Evolutionary conservation across 2,113 vertebrate genomes (phyloP).

Genomic region (Argyrosomus japonicus): DNA sequence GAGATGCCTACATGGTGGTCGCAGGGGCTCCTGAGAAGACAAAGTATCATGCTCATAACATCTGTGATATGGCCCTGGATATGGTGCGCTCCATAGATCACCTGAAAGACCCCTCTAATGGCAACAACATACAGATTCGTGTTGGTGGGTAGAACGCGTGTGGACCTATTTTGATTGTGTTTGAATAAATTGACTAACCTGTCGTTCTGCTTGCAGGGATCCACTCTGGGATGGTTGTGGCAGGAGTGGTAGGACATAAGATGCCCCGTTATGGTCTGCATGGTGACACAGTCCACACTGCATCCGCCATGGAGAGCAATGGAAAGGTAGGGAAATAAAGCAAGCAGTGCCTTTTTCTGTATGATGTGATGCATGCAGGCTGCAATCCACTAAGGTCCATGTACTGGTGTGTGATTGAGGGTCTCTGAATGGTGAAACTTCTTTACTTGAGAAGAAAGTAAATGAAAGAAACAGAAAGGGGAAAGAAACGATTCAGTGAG

Average conservation of each 20-base stretch:
- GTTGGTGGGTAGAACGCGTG: slow-evolving; percentile 72
- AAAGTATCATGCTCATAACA: slow-evolving; percentile 85
- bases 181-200: not conserved
- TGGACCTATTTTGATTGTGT: not conserved
- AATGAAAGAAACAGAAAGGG: too few species aligned
- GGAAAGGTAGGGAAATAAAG: slow-evolving; percentile 73
- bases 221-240: slow-evolving; percentile 85
- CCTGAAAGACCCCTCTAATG: slow-evolving; percentile 84
- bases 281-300: slow-evolving; percentile 84
- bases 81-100: slow-evolving; percentile 85
- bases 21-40: slow-evolving; percentile 84
- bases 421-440: too few species aligned
- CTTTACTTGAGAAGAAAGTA: too few species aligned
- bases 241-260: slow-evolving; percentile 84
- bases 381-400: too few species aligned
- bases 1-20: slow-evolving; percentile 84
- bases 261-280: slow-evolving; percentile 86
- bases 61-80: slow-evolving; percentile 86
- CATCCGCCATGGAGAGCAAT: slow-evolving; percentile 86
- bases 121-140: slow-evolving; percentile 85
- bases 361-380: too few species aligned
- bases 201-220: slow-evolving; percentile 72
- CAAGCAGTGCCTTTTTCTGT: too few species aligned
- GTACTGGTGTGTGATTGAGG: too few species aligned
- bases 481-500: too few species aligned